Evolutionary conservation across 2,888 invertebrate genomes (phyloP), one percentile per base, ranked within the genome.

Genomic region (Stenurella melanura): DNA sequence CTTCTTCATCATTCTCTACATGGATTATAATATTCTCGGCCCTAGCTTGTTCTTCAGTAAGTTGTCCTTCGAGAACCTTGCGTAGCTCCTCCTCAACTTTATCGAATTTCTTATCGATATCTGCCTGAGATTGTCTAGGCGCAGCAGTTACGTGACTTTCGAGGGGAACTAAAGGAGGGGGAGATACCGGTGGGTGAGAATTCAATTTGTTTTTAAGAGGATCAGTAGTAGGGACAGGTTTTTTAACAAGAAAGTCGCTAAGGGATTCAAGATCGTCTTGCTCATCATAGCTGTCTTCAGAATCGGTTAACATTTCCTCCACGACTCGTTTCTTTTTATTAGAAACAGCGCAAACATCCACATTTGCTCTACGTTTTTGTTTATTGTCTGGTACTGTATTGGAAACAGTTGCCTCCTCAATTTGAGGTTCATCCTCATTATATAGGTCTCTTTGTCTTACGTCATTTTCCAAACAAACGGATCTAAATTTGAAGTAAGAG

Each of bases 401-500:
- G 15, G 42, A 42, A 42, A 42, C 10, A 42, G 15, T 42, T 2
- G 15, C 15, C 15, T 42, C 50, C 4, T 50, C 50, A 7, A 50
- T 50, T 50, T n/a, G 50, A 6, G 9, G 60, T 30, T 61, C 38
- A 38, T 42, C 42, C 15, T 64, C 74, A 17, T 34, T 30, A 18
- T 69, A 61, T 10, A 73, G 7, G 64, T 81, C 74, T 50, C 79
- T 74, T 71, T 84, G 80, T 57, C 71, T 80, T 56, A 77, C 77
- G 61, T 87, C 85, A 21, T 82, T 84, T 76, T 82, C 76, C n/a
- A 88, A 60, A 71, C 87, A 87, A 69, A 80, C 81, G 19, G 80
- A 81, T 64, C 87, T 79, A 79, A 88, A 88, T 66, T 85, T 83
- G 64, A 86, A 83, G 56, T 84, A 86, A n/a, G 80, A 74, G 60